Conservation (phyloP, 2,797 vertebrate genomes). For the Tapera naevia region DNA sequence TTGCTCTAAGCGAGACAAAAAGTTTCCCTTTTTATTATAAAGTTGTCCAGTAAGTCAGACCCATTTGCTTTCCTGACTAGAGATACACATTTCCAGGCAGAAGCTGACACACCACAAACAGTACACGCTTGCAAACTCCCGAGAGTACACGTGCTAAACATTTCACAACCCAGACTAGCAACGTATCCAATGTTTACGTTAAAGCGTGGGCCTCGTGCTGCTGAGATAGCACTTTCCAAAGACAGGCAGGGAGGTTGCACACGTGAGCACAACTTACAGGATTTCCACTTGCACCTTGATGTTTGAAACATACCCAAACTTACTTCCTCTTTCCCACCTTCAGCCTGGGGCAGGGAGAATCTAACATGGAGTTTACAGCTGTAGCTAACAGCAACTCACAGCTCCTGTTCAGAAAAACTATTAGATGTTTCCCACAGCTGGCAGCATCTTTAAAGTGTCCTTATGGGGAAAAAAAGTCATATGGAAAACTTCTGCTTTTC, state of each 20-base stretch:
- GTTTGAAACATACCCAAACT: not conserved
- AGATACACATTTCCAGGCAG: not conserved
- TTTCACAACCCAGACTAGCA: not conserved
- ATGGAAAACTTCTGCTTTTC: not conserved
- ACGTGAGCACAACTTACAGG: not conserved
- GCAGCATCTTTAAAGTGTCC: not conserved
- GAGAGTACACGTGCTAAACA: not conserved
- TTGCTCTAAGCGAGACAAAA: not conserved
- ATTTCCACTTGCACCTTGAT: not conserved
- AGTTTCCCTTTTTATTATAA: not conserved
- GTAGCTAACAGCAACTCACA: not conserved
- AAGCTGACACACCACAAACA: not conserved
- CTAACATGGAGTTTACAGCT: not conserved
- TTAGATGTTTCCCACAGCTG: not conserved
- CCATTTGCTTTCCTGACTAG: not conserved
- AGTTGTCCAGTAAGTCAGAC: not conserved
- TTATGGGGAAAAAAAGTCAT: not conserved
- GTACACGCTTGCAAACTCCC: not conserved
- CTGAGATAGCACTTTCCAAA: not conserved
- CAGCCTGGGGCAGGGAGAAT: not conserved
- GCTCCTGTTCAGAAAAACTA: not conserved
- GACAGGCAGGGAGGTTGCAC: not conserved
- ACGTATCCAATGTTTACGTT: not conserved
- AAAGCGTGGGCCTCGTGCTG: not conserved
- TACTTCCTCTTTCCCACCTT: not conserved